Percentiles rank a stretch among this genome's conserved stretches.
Evolutionary conservation across 2,797 vertebrate genomes (phyloP).

Genomic region (Pseudochirops cupreus): DNA sequence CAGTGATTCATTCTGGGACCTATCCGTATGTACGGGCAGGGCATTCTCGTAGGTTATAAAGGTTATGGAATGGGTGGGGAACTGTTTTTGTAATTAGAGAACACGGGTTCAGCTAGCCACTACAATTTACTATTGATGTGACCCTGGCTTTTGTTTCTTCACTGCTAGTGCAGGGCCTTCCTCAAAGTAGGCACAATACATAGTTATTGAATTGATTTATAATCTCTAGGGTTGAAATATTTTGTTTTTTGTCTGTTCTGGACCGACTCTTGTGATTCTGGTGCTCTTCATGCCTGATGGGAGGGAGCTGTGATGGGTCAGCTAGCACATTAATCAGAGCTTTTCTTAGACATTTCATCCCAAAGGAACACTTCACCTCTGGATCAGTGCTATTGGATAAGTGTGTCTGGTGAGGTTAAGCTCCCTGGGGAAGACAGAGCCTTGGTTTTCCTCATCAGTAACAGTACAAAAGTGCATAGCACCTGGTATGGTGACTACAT

Average conservation of each 20-base stretch:
- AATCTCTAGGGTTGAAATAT: accelerated
- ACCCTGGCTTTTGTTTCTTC: neutral
- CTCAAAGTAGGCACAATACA: neutral
- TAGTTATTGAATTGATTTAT: neutral
- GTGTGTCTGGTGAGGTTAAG: slow-evolving; percentile 14
- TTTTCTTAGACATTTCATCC: slow-evolving; percentile 71
- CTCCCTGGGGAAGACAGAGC: neutral
- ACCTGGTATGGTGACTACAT: neutral
- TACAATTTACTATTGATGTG: neutral
- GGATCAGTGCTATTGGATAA: slow-evolving; percentile 24
- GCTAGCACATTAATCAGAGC: slow-evolving; percentile 63
- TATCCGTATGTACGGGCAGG: neutral
- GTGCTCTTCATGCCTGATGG: neutral
- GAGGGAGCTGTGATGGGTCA: neutral
- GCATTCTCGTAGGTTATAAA: neutral
- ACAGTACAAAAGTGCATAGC: neutral
- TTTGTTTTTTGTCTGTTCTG: neutral
- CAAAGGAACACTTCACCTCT: slow-evolving; percentile 63
- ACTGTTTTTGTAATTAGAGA: neutral
- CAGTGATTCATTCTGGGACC: neutral
- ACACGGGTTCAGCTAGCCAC: neutral
- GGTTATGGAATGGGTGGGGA: neutral
- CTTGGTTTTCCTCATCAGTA: neutral
- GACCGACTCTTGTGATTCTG: neutral
- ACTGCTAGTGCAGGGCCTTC: neutral